Conservation (phyloP, 2,113 vertebrate genomes). For the Theristicus caerulescens region DNA sequence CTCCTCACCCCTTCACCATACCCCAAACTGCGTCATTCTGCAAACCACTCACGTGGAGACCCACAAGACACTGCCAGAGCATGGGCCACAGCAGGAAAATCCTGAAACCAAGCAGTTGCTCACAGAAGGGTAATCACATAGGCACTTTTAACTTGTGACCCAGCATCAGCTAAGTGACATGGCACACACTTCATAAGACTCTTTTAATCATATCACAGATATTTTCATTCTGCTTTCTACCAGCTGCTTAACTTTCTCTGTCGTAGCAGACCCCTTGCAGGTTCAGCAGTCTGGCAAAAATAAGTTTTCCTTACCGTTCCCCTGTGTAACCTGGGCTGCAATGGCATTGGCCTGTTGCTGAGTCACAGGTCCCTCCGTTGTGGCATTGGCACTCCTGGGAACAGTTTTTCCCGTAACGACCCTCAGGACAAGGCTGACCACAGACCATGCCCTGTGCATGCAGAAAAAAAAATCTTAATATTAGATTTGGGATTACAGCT, state of each 20-base stretch:
- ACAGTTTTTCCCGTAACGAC: slow-evolving; percentile 90
- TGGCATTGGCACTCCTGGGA: slow-evolving; percentile 97
- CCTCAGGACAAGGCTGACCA: slow-evolving; percentile 94
- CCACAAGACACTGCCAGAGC: background rate
- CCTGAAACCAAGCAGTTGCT: background rate
- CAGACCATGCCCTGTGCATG: slow-evolving; percentile 89
- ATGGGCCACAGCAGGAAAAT: background rate
- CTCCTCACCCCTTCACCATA: background rate
- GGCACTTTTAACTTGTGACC: background rate
- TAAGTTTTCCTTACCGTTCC: slow-evolving; percentile 81
- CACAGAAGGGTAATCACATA: background rate
- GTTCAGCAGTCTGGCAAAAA: background rate
- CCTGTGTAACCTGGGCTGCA: slow-evolving; percentile 91
- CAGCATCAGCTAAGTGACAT: background rate
- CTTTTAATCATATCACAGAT: rapidly evolving
- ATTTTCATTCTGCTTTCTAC: background rate
- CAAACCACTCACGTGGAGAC: background rate
- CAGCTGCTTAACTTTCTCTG: background rate
- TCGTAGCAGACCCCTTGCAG: background rate
- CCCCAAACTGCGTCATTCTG: background rate
- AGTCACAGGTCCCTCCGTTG: slow-evolving; percentile 87
- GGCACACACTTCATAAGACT: background rate
- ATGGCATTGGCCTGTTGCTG: slow-evolving; percentile 82
- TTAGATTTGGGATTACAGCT: slow-evolving; percentile 15
- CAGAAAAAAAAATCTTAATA: slow-evolving; percentile 33